phyloP scores from a whole-genome alignment of 1,140 invertebrate genomes.

The Drosophila takahashii region DNA sequence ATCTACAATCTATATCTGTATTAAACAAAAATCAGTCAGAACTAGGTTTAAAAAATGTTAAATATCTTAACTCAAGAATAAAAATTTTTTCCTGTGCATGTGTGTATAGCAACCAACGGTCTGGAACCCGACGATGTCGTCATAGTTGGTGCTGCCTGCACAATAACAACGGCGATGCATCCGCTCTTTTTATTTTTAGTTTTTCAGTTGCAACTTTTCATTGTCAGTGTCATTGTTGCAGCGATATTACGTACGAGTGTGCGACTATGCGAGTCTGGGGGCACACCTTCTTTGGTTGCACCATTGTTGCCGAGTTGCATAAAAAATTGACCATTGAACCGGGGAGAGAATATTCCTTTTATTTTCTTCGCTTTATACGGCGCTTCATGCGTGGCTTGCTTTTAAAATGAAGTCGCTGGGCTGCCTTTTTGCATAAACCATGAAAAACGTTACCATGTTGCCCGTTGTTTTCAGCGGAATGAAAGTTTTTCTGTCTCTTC shows the following conservation, averaged over 20 bases:
- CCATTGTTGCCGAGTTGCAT: slow-evolving; percentile 58
- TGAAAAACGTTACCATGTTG: slow-evolving; percentile 26
- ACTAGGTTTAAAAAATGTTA: too few species aligned
- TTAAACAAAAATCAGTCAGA: too few species aligned
- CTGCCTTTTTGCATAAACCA: slow-evolving; percentile 45
- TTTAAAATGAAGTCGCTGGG: slow-evolving; percentile 39
- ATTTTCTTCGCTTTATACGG: slow-evolving; percentile 22
- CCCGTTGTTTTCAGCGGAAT: slow-evolving; percentile 26
- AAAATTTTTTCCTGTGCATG: slow-evolving; percentile 3
- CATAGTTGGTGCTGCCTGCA: slow-evolving; percentile 62
- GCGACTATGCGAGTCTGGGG: slow-evolving; percentile 11
- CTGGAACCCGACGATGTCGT: slow-evolving; percentile 56
- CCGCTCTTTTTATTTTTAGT: slow-evolving; percentile 40
- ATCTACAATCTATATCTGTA: too few species aligned
- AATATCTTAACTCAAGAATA: neutral
- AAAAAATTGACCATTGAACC: slow-evolving; percentile 75
- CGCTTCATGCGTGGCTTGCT: slow-evolving; percentile 49
- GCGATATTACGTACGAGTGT: slow-evolving; percentile 38
- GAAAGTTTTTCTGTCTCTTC: slow-evolving; percentile 30
- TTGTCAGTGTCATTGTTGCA: slow-evolving; percentile 79
- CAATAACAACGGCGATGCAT: slow-evolving; percentile 60
- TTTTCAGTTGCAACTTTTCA: slow-evolving; percentile 57
- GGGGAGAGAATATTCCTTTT: slow-evolving; percentile 54
- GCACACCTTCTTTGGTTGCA: slow-evolving; percentile 48
- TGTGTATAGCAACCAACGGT: slow-evolving; percentile 29